Percentiles rank a stretch among this genome's conserved stretches.
Evolutionary conservation across 2,888 invertebrate genomes (phyloP).

Genomic region (Spodoptera picta): DNA sequence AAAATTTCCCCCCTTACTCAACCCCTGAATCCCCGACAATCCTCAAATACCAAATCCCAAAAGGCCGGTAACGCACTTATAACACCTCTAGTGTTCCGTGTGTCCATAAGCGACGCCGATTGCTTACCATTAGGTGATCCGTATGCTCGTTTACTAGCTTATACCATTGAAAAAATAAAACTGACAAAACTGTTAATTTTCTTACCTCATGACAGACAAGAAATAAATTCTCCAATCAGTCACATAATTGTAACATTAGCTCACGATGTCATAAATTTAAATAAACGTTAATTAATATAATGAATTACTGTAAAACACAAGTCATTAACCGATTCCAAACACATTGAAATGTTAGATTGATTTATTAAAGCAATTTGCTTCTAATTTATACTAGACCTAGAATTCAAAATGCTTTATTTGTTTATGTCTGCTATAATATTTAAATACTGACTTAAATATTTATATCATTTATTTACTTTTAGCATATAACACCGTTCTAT

Average conservation of each 20-base stretch:
- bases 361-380: constrained; percentile 39
- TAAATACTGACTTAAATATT: constrained; percentile 12
- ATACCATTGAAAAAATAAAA: no score
- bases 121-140: no score
- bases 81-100: no score
- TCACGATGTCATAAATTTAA: constrained; percentile 36
- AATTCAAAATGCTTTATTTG: constrained; percentile 8
- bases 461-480: not conserved
- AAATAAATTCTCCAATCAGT: constrained; percentile 18
- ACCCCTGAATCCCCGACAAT: no score
- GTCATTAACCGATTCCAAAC: constrained; percentile 40
- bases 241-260: constrained; percentile 18
- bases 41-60: no score
- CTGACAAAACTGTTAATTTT: no score
- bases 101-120: no score
- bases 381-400: constrained; percentile 25
- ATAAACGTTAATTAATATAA: constrained; percentile 39
- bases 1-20: no score
- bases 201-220: constrained; percentile 1
- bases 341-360: constrained; percentile 29
- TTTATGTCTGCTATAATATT: constrained; percentile 22
- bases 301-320: constrained; percentile 32
- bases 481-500: no score
- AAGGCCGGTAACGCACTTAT: no score
- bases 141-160: no score